phyloP scores from a whole-genome alignment of 2,888 invertebrate species.

The Uropetala carovei region DNA sequence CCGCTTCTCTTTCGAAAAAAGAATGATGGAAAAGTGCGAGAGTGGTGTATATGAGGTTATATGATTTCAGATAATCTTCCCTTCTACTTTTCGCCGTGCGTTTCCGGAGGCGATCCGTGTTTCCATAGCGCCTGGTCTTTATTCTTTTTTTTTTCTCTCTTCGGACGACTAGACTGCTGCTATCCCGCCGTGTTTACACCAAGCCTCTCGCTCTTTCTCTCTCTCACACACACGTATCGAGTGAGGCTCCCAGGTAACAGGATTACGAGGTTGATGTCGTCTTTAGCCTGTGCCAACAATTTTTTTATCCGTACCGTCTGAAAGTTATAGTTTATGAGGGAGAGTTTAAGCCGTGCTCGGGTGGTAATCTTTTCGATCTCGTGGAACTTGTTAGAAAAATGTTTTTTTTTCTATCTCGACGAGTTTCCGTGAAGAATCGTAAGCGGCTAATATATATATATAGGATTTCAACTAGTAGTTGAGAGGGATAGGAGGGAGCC shows the following conservation, averaged over 20 bases:
- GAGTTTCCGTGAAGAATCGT: neutral
- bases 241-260: neutral
- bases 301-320: neutral
- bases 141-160: too few relatives aligned
- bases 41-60: neutral
- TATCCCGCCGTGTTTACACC: constrained; percentile 8
- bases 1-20: neutral
- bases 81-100: too few relatives aligned
- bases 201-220: neutral
- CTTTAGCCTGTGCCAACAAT: constrained; percentile 15
- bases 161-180: neutral
- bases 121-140: too few relatives aligned
- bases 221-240: neutral
- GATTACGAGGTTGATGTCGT: neutral
- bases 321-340: neutral
- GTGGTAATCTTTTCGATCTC: neutral
- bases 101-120: too few relatives aligned
- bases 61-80: neutral
- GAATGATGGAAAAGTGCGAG: neutral
- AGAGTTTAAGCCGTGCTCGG: neutral
- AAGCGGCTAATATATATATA: too few relatives aligned
- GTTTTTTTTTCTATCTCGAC: neutral
- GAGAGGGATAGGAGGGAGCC: too few relatives aligned
- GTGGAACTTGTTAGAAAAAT: neutral
- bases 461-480: too few relatives aligned